Base-by-base conservation (phyloP, 2,113 vertebrate genomes). In the Morone saxatilis region DNA sequence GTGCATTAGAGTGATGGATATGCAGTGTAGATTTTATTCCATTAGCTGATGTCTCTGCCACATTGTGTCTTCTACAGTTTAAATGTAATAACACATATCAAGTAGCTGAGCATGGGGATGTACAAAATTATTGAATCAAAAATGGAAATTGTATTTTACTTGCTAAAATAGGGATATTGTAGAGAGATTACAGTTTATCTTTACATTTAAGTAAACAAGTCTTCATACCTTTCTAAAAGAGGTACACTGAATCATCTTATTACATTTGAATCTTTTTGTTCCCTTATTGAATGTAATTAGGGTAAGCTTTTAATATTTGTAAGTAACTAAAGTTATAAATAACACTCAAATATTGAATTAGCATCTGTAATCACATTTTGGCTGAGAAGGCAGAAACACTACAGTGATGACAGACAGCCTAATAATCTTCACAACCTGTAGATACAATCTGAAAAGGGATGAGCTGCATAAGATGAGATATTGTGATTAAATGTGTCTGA, bases 1-100 rank as follows among this genome's bases (percentile, higher is more conserved):
- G 45, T 70, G 48, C 57, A 50, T 61, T 77, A 71, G 12, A 67
- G 41, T 47, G 53, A 73, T 54, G 48, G 40, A 71, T 82, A n/a
- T 76, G 40, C 41, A 38, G 54, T 43, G 48, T 54, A 6, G 25
- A 71, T 41, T 36, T 25, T 9, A 10, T 66, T 48, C 45, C 16
- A 43, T 76, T 66, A 53, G 40, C 54, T 48, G 20, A 53, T 54
- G 16, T 48, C 5, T 41, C 19, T 0, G 14, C 17, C 31, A 48
- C 79, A 45, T 25, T 53, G 14, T 59, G 22, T 71, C 20, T 36
- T 50, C 5, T 7, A 4, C 16, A 61, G 31, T 9, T 47, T 45
- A 22, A 63, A 74, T 45, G 63, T 22, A 45, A 71, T 67, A 20
- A 13, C 47, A 70, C 50, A n/a, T 1, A 45, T 43, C 25, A 16